Conservation (phyloP, 1,140 invertebrate genomes). For the Saccostrea echinata region DNA sequence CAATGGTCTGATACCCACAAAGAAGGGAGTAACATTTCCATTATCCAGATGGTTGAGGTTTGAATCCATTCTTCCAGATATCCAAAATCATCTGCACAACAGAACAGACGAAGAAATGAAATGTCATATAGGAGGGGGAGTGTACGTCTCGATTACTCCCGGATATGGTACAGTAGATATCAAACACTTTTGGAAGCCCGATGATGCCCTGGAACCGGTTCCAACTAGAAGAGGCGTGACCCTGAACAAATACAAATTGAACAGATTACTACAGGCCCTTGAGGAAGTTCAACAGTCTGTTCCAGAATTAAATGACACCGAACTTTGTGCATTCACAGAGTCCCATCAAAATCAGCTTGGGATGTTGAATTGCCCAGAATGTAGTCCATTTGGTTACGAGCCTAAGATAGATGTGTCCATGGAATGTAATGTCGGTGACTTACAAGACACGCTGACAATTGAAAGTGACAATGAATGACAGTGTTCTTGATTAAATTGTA, state of each 20-base stretch:
- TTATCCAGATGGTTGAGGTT: constrained; percentile 41
- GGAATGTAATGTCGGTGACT: constrained; percentile 40
- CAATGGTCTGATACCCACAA: constrained; percentile 33
- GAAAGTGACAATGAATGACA: constrained; percentile 28
- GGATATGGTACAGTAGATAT: constrained; percentile 46
- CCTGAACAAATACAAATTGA: constrained; percentile 41
- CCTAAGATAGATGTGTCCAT: background rate
- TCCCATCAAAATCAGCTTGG: constrained; percentile 40
- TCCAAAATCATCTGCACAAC: constrained; percentile 15
- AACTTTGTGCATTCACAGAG: constrained; percentile 12
- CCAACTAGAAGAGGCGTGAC: constrained; percentile 48
- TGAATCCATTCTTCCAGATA: constrained; percentile 9
- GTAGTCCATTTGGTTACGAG: constrained; percentile 36
- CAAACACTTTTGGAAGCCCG: constrained; percentile 49
- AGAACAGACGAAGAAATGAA: constrained; percentile 8
- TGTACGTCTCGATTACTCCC: constrained; percentile 41
- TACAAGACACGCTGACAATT: constrained; percentile 2
- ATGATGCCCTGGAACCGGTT: constrained; percentile 38
- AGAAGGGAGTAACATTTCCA: constrained; percentile 32
- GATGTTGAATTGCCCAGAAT: constrained; percentile 37
- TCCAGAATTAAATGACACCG: constrained; percentile 27
- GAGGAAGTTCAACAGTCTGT: constrained; percentile 10
- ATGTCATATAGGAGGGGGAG: constrained; percentile 42
- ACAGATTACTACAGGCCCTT: background rate
- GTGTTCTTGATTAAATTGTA: constrained; percentile 17